A percentile compares a stretch with the other conserved stretches of the same genome.
Evolutionary conservation across 2,888 invertebrate species (phyloP).

Genomic region (Nymphalis c-album): DNA sequence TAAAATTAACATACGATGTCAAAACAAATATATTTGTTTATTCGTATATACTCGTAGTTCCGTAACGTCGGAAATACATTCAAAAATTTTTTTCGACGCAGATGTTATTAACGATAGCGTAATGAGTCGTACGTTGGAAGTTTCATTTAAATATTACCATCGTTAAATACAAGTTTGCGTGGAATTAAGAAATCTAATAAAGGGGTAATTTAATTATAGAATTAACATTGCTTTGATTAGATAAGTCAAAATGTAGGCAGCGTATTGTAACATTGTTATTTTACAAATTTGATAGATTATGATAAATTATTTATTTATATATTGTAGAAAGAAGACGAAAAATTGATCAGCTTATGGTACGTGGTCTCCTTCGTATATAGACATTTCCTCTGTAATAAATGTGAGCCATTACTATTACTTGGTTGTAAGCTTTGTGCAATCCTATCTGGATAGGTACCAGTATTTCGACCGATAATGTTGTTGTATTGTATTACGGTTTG

Average conservation of each 20-base stretch:
- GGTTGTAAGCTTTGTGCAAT: too few relatives aligned
- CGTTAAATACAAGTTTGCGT: slow-evolving; percentile 37
- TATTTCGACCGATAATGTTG: too few relatives aligned
- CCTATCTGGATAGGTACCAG: too few relatives aligned
- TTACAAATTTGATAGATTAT: background rate
- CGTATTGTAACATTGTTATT: slow-evolving; percentile 1
- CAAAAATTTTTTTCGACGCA: slow-evolving; percentile 22
- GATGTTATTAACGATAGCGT: slow-evolving; percentile 32
- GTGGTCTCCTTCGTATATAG: too few relatives aligned
- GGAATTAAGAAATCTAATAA: slow-evolving; percentile 31
- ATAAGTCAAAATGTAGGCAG: slow-evolving; percentile 13
- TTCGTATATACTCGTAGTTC: slow-evolving; percentile 8
- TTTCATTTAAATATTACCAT: slow-evolving; percentile 26
- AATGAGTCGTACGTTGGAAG: slow-evolving; percentile 24
- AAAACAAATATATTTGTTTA: background rate
- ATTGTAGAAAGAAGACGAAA: too few relatives aligned
- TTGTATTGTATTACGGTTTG: too few relatives aligned
- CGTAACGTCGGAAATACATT: slow-evolving; percentile 22
- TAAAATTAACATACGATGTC: background rate
- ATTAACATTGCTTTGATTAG: slow-evolving; percentile 29
- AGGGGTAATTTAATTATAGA: slow-evolving; percentile 24
- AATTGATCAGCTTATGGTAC: too few relatives aligned
- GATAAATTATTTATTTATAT: too few relatives aligned
- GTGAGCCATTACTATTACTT: too few relatives aligned
- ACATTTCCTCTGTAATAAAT: too few relatives aligned